Evolutionary conservation across 1,140 invertebrate genomes (phyloP).

Genomic region (Drosophila bocqueti): DNA sequence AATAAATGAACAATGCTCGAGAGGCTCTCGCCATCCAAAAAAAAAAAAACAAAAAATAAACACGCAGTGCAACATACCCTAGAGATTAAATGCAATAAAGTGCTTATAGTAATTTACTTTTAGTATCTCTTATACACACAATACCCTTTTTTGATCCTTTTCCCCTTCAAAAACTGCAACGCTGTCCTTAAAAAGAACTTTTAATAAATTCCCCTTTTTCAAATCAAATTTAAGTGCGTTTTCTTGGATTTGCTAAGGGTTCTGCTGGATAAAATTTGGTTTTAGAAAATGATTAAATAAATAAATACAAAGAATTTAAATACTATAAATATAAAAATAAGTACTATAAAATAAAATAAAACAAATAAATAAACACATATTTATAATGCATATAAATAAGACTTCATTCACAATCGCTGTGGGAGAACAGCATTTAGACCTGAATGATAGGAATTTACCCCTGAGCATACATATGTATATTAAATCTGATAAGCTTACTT

Average conservation of each 20-base stretch:
- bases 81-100: slow-evolving; percentile 54
- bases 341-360: no score
- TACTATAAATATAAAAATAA: no score
- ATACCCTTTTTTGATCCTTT: neutral
- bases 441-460: no score
- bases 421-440: no score
- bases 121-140: slow-evolving; percentile 41
- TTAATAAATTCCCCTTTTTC: slow-evolving; percentile 60
- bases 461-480: no score
- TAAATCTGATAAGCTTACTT: no score
- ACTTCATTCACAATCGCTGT: no score
- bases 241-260: neutral
- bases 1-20: slow-evolving; percentile 43
- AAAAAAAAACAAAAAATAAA: slow-evolving; percentile 1
- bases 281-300: neutral
- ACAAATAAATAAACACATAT: no score
- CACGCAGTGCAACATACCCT: slow-evolving; percentile 46
- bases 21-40: slow-evolving; percentile 46
- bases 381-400: no score
- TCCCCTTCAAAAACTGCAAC: slow-evolving; percentile 11
- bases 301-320: no score
- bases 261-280: neutral
- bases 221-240: slow-evolving; percentile 40
- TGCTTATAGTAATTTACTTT: slow-evolving; percentile 56
- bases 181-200: slow-evolving; percentile 46